A percentile compares a stretch with the other conserved stretches of the same genome.
These are phyloP conservation scores for Harpagus bidentatus DNA, from an alignment of 2,113 vertebrate species.

Conservation along the genomic window DNA sequence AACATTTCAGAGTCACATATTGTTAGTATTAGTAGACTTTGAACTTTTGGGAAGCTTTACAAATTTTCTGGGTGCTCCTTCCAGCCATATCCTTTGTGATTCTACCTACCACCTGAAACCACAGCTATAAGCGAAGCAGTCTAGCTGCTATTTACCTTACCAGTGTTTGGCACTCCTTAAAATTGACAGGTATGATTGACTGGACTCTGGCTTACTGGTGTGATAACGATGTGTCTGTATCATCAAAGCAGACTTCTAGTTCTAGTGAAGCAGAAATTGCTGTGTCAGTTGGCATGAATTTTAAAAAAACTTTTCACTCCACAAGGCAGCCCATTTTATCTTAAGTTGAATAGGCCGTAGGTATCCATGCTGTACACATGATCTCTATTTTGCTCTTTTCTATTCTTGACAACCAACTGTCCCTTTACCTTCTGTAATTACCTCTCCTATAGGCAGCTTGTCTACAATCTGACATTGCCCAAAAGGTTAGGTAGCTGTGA, in stretches of 20 bases:
- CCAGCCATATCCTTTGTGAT: not conserved
- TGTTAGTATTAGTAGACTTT: not conserved
- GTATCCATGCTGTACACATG: not conserved
- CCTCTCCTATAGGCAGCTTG: not conserved
- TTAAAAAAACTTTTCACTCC: not conserved
- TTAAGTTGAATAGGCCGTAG: not conserved
- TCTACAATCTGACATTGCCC: not conserved
- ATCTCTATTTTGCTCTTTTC: not conserved
- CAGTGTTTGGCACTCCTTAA: not conserved
- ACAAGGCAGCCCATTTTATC: not conserved
- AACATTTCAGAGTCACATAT: not conserved
- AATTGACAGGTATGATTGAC: not conserved
- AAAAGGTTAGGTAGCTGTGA: not conserved
- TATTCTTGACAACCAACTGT: not conserved
- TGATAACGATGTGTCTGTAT: not conserved
- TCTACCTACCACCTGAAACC: not conserved
- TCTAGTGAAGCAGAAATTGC: not conserved
- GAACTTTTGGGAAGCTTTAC: not conserved
- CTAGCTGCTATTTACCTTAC: not conserved
- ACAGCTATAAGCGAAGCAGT: not conserved
- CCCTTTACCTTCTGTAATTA: not conserved
- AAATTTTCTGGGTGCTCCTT: not conserved
- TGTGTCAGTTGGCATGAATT: not conserved
- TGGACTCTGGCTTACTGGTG: not conserved
- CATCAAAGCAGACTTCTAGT: not conserved